Evolutionary conservation across 2,888 invertebrate species (phyloP).

Genomic region (Macrophya alboannulata): DNA sequence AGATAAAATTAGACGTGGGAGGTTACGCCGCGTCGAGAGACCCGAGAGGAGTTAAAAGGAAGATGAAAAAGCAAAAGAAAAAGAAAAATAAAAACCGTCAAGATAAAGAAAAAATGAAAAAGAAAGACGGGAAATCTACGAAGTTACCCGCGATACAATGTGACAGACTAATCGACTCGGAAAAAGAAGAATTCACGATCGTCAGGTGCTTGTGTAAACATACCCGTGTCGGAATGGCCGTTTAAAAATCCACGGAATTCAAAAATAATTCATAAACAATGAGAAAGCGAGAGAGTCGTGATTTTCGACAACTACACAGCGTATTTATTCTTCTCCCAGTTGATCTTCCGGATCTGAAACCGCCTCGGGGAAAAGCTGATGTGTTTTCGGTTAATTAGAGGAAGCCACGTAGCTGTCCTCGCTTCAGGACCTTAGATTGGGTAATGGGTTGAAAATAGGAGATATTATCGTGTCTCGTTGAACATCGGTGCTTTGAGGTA

Average conservation of each 20-base stretch:
- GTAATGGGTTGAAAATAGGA: background rate
- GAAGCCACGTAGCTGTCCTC: background rate
- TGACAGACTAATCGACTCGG: slow-evolving; percentile 1
- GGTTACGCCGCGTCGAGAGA: slow-evolving; percentile 11
- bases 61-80: background rate
- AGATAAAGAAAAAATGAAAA: background rate
- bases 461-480: background rate
- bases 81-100: background rate
- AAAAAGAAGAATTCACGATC: slow-evolving; percentile 16
- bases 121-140: background rate
- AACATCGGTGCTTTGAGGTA: background rate
- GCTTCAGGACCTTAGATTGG: background rate
- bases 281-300: background rate
- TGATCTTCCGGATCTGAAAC: background rate
- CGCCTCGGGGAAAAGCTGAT: background rate
- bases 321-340: background rate
- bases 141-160: background rate
- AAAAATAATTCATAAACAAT: background rate
- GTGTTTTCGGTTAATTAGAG: slow-evolving; percentile 34
- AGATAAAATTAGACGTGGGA: slow-evolving; percentile 41
- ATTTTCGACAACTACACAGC: background rate
- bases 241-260: background rate
- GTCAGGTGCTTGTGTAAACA: slow-evolving; percentile 7
- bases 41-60: background rate
- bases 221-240: background rate